Conservation (phyloP, 2,797 vertebrate genomes). For the Tauraco hartlaubi region DNA sequence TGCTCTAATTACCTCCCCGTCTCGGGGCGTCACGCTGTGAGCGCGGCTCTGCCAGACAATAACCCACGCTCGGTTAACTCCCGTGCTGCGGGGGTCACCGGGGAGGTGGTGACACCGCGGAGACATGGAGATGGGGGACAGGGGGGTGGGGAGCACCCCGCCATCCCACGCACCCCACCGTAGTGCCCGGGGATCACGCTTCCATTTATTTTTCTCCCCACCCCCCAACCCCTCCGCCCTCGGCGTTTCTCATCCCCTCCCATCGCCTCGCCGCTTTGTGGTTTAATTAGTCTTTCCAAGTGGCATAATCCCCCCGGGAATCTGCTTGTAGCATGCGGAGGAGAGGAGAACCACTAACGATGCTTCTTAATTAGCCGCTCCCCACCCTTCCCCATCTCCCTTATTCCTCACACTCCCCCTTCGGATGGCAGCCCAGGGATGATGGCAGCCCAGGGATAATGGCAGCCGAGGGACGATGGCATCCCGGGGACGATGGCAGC, state of each 20-base stretch:
- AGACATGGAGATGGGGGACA: neutral
- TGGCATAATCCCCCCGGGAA: constrained; percentile 63
- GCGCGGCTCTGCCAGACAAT: constrained; percentile 13
- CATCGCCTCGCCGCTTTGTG: constrained; percentile 34
- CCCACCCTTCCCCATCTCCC: neutral
- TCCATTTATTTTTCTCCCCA: neutral
- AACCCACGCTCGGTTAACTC: constrained; percentile 6
- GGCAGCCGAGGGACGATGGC: too few relatives aligned
- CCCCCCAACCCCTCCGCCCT: neutral
- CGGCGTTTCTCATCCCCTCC: constrained; percentile 5
- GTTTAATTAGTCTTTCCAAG: constrained; percentile 78
- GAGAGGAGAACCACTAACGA: constrained; percentile 64
- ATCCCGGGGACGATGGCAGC: too few relatives aligned
- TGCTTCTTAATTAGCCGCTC: constrained; percentile 71
- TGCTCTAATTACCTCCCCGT: constrained; percentile 12
- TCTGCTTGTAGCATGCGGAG: constrained; percentile 42
- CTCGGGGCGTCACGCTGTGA: neutral
- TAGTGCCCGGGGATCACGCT: rapidly evolving
- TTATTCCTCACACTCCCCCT: neutral
- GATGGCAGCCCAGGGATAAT: neutral
- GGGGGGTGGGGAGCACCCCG: neutral
- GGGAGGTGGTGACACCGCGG: neutral
- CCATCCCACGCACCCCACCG: neutral
- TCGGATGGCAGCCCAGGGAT: neutral
- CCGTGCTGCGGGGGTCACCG: neutral